Percentiles rank a stretch among this genome's conserved stretches.
Conservation (phyloP, 64 coral and sea anemone species). For the Porites australiensis region DNA sequence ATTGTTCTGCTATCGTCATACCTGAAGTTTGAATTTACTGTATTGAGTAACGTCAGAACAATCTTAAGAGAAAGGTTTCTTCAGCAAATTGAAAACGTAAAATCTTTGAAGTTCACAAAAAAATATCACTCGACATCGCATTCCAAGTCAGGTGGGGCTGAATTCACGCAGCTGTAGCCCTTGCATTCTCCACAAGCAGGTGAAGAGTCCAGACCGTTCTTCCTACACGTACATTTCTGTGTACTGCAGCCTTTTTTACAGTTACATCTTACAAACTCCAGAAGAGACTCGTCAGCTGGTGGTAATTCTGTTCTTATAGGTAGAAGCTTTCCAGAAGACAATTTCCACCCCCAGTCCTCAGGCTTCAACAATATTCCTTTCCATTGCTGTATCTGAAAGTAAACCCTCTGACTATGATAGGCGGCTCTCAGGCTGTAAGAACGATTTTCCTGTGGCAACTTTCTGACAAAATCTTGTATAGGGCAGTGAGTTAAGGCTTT, state of each 20-base stretch:
- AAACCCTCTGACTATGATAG: constrained; percentile 41
- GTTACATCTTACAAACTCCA: constrained; percentile 44
- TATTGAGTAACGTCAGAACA: too few relatives aligned
- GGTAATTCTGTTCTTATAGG: constrained; percentile 31
- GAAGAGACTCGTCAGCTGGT: constrained; percentile 35
- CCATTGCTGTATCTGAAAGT: constrained; percentile 55
- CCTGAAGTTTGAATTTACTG: too few relatives aligned
- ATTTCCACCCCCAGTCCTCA: constrained; percentile 24
- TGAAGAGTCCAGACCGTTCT: constrained; percentile 49
- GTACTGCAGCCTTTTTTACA: constrained; percentile 56
- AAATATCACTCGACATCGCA: too few relatives aligned
- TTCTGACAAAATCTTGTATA: constrained; percentile 56
- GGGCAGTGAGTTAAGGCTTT: constrained; percentile 42
- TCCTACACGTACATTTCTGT: constrained; percentile 32
- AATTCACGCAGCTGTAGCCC: constrained; percentile 42
- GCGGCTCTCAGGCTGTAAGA: constrained; percentile 29
- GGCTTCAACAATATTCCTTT: neutral
- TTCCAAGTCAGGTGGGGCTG: constrained; percentile 22
- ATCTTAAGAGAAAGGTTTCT: too few relatives aligned
- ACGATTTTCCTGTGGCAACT: constrained; percentile 26
- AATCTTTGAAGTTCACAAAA: too few relatives aligned
- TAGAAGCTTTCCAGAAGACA: constrained; percentile 14
- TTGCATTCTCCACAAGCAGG: constrained; percentile 45
- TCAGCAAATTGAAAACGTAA: too few relatives aligned
- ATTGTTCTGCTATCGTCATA: too few relatives aligned